These are phyloP conservation scores for Dinothrombium tinctorium DNA, from an alignment of 1,140 invertebrate genomes.

Conservation along the genomic window DNA sequence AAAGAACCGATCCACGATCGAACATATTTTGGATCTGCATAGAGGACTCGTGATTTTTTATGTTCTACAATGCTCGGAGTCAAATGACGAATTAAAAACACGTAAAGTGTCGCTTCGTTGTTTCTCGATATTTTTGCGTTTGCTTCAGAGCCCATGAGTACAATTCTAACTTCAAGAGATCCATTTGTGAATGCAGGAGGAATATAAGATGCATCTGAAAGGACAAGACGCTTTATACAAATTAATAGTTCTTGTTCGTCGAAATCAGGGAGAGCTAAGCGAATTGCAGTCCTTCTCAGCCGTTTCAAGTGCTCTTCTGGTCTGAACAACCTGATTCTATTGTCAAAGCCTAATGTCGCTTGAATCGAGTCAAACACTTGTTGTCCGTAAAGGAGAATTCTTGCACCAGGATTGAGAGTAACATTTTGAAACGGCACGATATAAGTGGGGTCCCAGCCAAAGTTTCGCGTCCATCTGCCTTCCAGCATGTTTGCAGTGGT, in stretches of 20 bases:
- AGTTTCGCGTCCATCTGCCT: background rate
- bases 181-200: background rate
- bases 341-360: background rate
- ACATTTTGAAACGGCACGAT: background rate
- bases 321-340: background rate
- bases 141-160: background rate
- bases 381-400: background rate
- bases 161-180: conserved; percentile 3
- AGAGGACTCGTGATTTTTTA: background rate
- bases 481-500: conserved; percentile 1
- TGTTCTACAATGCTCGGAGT: background rate
- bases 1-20: background rate
- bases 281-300: background rate
- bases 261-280: conserved; percentile 6
- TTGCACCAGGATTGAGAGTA: background rate
- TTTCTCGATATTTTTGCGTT: background rate
- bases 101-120: background rate
- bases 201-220: background rate
- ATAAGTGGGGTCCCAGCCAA: background rate
- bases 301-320: background rate
- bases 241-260: background rate
- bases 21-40: background rate
- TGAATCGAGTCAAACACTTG: background rate
- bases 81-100: background rate
- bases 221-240: conserved; percentile 1